These are phyloP conservation scores for Linurgus olivaceus DNA, from an alignment of 2,797 vertebrate genomes.

Conservation along the genomic window DNA sequence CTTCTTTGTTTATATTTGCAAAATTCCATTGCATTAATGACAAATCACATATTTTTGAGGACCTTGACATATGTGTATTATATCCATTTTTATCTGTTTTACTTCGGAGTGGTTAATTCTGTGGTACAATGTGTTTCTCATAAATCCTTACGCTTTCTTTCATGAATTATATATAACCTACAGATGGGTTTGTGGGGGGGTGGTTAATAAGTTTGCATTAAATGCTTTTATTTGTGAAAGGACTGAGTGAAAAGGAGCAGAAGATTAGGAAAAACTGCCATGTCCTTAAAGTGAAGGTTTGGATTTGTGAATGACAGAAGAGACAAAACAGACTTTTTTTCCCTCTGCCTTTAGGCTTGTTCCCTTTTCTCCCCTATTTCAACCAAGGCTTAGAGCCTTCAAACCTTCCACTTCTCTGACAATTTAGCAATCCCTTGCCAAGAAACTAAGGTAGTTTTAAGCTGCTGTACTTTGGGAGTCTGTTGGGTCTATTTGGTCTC, in stretches of 20 bases:
- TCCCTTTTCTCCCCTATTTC: not conserved
- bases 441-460: not conserved
- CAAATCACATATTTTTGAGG: not conserved
- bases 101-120: not conserved
- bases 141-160: not conserved
- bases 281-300: not conserved
- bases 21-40: not conserved
- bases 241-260: not conserved
- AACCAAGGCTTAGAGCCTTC: not conserved
- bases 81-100: not conserved
- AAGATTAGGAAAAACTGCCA: not conserved
- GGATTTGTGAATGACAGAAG: not conserved
- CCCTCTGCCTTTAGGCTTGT: not conserved
- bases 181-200: not conserved
- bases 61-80: not conserved
- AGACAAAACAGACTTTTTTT: not conserved
- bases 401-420: not conserved
- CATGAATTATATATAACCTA: not conserved
- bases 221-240: not conserved
- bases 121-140: not conserved
- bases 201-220: not conserved
- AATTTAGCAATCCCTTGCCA: not conserved
- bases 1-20: not conserved
- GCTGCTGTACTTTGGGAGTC: not conserved
- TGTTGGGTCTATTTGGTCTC: not conserved